Evolutionary conservation across 2,888 invertebrate genomes (phyloP), one percentile per base, ranked within the genome.

Genomic region (Aelia acuminata): DNA sequence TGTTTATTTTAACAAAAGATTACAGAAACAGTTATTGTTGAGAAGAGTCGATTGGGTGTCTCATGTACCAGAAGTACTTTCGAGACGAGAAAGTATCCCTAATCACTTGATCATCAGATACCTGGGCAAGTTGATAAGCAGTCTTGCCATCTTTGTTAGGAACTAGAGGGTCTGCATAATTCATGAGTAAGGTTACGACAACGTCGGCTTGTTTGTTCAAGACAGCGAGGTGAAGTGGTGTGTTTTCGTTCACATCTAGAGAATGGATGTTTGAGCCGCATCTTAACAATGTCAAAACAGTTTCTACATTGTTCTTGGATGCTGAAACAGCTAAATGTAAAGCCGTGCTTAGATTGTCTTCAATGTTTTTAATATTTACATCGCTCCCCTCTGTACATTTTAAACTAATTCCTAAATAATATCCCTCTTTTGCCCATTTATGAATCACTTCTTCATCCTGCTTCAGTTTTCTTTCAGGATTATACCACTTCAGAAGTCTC

Each of bases 401-500:
- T 1, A 39, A 35, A 31, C 75, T 75, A 20, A 75, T 75, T 1
- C 75, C 75, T 39, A 75, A 35, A 75, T 75, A 75, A n/a, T 75
- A 75, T 18, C 75, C 75, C 1, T 35, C 22, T 39, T 35, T 75
- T 0, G 75, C 75, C 75, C 75, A 75, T 7, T 75, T 15, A 11
- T 75, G 75, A 20, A 75, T 39, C 8, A 1, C 39, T 75, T 3
- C 35, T 39, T 75, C 75, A 5, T 39, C 75, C 31, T 7, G 7
- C 39, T 18, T 75, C 15, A 75, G 22, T 75, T 75, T 75, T 15
- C 75, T 75, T 22, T 35, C 75, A 2, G 31, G 10, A 20, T 39
- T 75, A 35, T 75, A 75, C 75, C 75, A 75, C 22, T 18, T 75
- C 20, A 75, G 18, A 75, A 75, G 75, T 15, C 75, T 75, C 39